Percentiles rank a stretch among this genome's conserved stretches.
Evolutionary conservation across 1,140 invertebrate genomes (phyloP).

Genomic region (Drosophila littoralis): DNA sequence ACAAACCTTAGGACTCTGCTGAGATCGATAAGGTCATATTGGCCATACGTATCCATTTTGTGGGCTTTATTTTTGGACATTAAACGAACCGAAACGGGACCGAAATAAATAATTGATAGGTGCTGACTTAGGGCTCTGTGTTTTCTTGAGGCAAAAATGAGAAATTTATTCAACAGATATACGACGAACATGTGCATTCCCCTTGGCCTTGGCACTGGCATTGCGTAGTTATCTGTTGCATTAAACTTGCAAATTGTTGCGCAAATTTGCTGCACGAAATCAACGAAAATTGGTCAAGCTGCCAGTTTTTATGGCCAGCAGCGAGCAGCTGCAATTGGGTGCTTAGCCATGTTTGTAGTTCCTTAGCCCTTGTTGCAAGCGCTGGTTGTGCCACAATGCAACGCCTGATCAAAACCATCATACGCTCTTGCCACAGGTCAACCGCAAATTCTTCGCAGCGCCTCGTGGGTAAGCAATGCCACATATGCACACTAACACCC

Average conservation of each 20-base stretch:
- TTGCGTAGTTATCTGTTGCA: constrained; percentile 12
- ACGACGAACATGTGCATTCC: neutral
- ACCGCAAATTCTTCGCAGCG: too few relatives aligned
- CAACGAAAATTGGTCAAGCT: neutral
- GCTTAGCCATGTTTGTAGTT: neutral
- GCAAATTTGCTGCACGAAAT: constrained; percentile 17
- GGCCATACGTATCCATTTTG: too few relatives aligned
- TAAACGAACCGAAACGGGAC: too few relatives aligned
- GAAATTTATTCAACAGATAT: neutral
- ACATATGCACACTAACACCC: neutral
- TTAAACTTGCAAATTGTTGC: constrained; percentile 38
- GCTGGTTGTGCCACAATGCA: neutral
- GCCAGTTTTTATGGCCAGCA: neutral
- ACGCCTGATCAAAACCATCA: neutral
- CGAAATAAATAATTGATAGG: neutral
- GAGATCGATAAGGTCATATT: too few relatives aligned
- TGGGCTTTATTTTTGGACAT: too few relatives aligned
- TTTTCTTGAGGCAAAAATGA: neutral
- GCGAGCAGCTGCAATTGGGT: neutral
- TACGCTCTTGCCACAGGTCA: neutral
- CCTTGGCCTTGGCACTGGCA: neutral
- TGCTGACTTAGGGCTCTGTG: neutral
- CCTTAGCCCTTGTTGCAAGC: neutral
- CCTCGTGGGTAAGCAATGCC: neutral
- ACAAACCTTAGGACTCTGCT: too few relatives aligned